phyloP scores from a whole-genome alignment of 1,140 invertebrate species.

The Drosophila elegans region DNA sequence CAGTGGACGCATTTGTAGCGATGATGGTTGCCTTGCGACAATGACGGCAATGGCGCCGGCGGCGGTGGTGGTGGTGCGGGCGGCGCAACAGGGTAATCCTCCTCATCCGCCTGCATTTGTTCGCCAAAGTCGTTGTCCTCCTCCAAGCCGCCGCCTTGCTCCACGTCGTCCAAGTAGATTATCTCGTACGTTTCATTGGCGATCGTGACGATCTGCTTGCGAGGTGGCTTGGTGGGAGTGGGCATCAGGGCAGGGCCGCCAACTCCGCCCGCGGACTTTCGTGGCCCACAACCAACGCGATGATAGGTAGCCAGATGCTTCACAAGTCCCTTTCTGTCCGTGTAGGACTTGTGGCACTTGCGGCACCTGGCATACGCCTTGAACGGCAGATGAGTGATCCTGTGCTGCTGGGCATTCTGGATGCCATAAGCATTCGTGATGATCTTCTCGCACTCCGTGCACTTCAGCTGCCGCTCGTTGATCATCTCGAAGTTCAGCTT shows the following conservation, averaged over 20 bases:
- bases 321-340: conserved; percentile 76
- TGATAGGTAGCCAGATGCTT: conserved; percentile 76
- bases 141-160: conserved; percentile 20
- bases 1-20: conserved; percentile 74
- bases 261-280: conserved; percentile 11
- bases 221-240: conserved; percentile 29
- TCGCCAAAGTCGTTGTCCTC: conserved; percentile 74
- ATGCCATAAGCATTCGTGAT: conserved; percentile 82
- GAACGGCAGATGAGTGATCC: conserved; percentile 74
- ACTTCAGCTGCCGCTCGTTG: conserved; percentile 71
- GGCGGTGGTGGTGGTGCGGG: not conserved
- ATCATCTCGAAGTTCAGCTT: conserved; percentile 73
- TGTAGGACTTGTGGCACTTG: conserved; percentile 75
- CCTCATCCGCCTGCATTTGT: conserved; percentile 73
- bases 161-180: conserved; percentile 69
- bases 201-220: conserved; percentile 67
- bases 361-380: conserved; percentile 76
- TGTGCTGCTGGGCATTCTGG: conserved; percentile 80
- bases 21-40: conserved; percentile 6
- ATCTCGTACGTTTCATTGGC: conserved; percentile 78
- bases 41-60: not conserved
- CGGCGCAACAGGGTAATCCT: conserved; percentile 35
- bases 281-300: conserved; percentile 52
- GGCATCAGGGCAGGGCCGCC: not conserved
- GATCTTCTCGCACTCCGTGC: conserved; percentile 75